Conservation (phyloP, 2,888 invertebrate genomes). For the Horisme vitalbata region DNA sequence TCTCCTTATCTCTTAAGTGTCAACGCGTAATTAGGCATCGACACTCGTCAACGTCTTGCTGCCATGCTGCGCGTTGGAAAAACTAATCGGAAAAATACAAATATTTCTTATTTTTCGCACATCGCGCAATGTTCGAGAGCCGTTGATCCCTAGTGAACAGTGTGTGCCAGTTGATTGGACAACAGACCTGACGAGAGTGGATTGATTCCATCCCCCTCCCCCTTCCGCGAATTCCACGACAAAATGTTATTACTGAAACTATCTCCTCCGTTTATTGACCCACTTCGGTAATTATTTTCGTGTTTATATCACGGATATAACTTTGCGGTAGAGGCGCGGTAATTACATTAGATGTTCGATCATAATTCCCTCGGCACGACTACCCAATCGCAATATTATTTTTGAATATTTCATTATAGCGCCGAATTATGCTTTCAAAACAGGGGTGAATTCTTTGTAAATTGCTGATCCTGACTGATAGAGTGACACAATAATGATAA, state of each 20-base stretch:
- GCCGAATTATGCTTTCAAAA: slow-evolving; percentile 11
- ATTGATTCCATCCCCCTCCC: slow-evolving; percentile 64
- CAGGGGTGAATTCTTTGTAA: background rate
- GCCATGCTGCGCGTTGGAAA: slow-evolving; percentile 1
- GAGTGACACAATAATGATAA: too few relatives aligned
- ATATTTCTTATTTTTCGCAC: slow-evolving; percentile 39
- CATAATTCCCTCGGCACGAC: slow-evolving; percentile 27
- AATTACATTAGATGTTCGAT: slow-evolving; percentile 36
- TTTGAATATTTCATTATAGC: slow-evolving; percentile 24
- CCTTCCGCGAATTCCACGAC: slow-evolving; percentile 55
- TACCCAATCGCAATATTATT: slow-evolving; percentile 30
- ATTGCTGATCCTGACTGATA: too few relatives aligned
- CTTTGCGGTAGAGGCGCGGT: slow-evolving; percentile 32
- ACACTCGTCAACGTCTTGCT: background rate
- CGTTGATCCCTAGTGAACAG: slow-evolving; percentile 71
- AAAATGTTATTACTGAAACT: slow-evolving; percentile 72
- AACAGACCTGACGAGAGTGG: slow-evolving; percentile 73
- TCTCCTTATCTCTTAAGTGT: slow-evolving; percentile 38
- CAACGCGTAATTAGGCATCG: slow-evolving; percentile 25
- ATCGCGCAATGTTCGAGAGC: slow-evolving; percentile 39
- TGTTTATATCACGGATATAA: slow-evolving; percentile 41
- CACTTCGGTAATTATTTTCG: slow-evolving; percentile 51
- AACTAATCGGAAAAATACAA: slow-evolving; percentile 39
- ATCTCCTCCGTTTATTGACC: slow-evolving; percentile 64
- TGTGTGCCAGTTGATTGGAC: slow-evolving; percentile 78